Percentiles rank a stretch among this genome's conserved stretches.
These are phyloP conservation scores for Holotrichia oblita DNA, from an alignment of 1,140 invertebrate genomes.

Conservation along the genomic window DNA sequence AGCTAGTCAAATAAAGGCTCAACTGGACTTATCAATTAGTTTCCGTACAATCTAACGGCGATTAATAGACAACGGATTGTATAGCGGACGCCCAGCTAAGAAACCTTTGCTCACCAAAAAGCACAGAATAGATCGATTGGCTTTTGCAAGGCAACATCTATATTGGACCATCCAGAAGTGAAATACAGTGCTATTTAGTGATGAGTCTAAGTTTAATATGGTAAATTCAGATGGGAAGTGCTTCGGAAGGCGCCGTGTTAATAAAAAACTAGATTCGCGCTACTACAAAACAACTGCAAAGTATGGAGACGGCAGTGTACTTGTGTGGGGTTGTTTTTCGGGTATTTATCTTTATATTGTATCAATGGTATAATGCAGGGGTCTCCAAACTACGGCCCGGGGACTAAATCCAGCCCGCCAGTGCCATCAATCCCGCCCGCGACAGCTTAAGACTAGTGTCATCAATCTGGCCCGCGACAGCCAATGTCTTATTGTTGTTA, in stretches of 20 bases:
- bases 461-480: too few relatives aligned
- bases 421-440: too few relatives aligned
- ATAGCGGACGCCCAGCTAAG: background rate
- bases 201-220: conserved; percentile 10
- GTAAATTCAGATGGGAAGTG: background rate
- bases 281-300: conserved; percentile 21
- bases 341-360: conserved; percentile 23
- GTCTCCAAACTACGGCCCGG: too few relatives aligned
- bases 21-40: background rate
- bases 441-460: too few relatives aligned
- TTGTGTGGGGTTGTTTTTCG: background rate
- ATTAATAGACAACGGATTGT: conserved; percentile 15
- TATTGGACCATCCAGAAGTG: conserved; percentile 21
- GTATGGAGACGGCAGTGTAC: background rate
- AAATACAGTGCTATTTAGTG: conserved; percentile 11
- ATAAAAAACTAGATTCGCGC: conserved; percentile 25
- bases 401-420: too few relatives aligned
- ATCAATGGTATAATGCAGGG: conserved; percentile 41
- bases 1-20: conserved; percentile 19
- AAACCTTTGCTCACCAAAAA: conserved; percentile 19
- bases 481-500: too few relatives aligned
- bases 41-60: conserved; percentile 17
- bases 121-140: conserved; percentile 23
- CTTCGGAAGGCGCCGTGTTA: background rate
- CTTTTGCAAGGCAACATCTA: background rate